Base-by-base conservation (phyloP, 2,113 vertebrate genomes). In the Tenebrosternarchus preto region DNA sequence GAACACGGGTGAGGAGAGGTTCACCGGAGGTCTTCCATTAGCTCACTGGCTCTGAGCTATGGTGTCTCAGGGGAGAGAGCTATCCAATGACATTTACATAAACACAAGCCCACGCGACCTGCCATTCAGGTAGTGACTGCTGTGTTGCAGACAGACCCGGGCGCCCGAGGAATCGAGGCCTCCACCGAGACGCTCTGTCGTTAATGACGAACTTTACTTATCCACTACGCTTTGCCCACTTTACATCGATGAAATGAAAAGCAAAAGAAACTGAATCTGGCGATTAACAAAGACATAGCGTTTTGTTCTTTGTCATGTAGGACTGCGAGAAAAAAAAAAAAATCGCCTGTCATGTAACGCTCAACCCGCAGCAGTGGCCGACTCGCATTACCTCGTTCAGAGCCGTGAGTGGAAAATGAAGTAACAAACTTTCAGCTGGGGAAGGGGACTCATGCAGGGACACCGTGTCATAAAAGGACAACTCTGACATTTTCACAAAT, bases 1-100 rank as follows among this genome's bases (percentile, higher is more conserved):
- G 72, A 82, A 80, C 68, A 73, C 76, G 76, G 59, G 66, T 72
- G 67, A 80, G 53, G 64, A 76, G 36, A 85, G 76, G 59, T 85
- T 80, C 66, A 72, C 72, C 24, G 5, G 59, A 72, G 67, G 50
- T 33, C 60, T 77, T 84, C 76, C 64, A 85, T 82, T 84, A 73
- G 50, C 56, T 76, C 70, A 78, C 12, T 63, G 39, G 31, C 33
- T 81, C 43, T 22, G 70, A 53, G 36, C 19, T 27, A n/a, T 63
- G 76, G 46, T 69, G 73, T 71, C 56, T 73, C 57, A 64, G 19
- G 53, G 27, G 29, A 75, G 63, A 78, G 50, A 11, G 56, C 46
- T 74, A 78, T 64, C 25, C 33, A 17, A 69, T 67, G 80, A 55
- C 60, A 78, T 85, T 76, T 79, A 76, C 66, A 72, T 69, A 67